Conservation (phyloP, 2,888 invertebrate species). For the Caenorhabditis imperialis region DNA sequence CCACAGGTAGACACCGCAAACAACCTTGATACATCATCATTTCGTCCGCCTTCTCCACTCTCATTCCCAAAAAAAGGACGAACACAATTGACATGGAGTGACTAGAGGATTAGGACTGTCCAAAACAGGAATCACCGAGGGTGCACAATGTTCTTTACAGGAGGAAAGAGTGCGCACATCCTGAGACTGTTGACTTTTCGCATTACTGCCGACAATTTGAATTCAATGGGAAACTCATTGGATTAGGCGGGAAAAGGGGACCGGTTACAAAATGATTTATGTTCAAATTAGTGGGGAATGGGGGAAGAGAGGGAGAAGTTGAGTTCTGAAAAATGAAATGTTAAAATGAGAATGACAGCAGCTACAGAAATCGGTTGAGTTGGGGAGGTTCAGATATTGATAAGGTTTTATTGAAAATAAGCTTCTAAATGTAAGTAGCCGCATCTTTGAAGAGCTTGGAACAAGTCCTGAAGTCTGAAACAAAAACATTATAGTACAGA, state of each 20-base stretch:
- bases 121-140: slow-evolving; percentile 32
- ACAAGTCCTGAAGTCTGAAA: too few relatives aligned
- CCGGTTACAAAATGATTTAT: background rate
- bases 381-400: too few relatives aligned
- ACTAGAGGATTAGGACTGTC: slow-evolving; percentile 24
- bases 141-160: slow-evolving; percentile 48
- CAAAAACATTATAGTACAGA: too few relatives aligned
- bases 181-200: slow-evolving; percentile 21
- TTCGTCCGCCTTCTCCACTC: background rate
- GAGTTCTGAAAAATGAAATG: too few relatives aligned
- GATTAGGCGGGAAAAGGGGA: background rate
- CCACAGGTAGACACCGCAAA: background rate
- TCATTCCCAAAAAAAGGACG: too few relatives aligned
- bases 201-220: slow-evolving; percentile 33
- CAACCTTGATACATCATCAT: background rate
- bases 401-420: too few relatives aligned
- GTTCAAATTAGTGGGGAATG: background rate
- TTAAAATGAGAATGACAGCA: too few relatives aligned
- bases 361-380: too few relatives aligned
- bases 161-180: slow-evolving; percentile 12
- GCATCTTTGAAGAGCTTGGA: too few relatives aligned
- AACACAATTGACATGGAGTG: slow-evolving; percentile 19
- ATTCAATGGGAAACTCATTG: slow-evolving; percentile 15
- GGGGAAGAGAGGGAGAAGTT: too few relatives aligned
- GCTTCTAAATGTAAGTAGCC: too few relatives aligned